Conservation (phyloP, 1,140 invertebrate species). For the Holotrichia oblita region DNA sequence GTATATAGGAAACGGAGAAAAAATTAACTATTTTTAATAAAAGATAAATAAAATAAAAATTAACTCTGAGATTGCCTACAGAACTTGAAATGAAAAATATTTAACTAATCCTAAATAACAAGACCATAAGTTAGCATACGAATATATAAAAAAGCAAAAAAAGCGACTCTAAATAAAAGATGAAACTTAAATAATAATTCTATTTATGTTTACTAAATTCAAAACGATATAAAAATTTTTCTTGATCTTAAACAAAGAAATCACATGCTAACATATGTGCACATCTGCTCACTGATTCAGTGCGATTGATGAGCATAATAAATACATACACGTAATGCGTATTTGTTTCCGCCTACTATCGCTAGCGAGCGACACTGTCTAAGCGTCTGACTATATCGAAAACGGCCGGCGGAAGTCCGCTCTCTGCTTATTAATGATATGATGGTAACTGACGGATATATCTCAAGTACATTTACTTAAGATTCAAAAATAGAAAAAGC, state of each 20-base stretch:
- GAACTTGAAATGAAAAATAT: constrained; percentile 1
- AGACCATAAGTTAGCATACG: not conserved
- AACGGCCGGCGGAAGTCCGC: too few species aligned
- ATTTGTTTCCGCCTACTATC: too few species aligned
- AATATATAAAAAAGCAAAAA: not conserved
- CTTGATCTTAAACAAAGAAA: constrained; percentile 9
- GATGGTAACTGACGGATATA: too few species aligned
- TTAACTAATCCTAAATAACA: not conserved
- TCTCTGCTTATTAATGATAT: too few species aligned
- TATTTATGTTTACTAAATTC: not conserved
- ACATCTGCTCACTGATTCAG: too few species aligned
- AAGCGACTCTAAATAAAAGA: not conserved
- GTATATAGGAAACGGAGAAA: not conserved
- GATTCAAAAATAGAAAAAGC: too few species aligned
- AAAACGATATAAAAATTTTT: not conserved
- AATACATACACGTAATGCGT: too few species aligned
- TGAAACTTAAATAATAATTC: not conserved
- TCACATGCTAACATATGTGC: not conserved
- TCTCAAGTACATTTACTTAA: too few species aligned
- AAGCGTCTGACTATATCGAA: too few species aligned
- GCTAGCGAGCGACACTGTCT: too few species aligned
- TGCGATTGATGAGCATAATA: too few species aligned
- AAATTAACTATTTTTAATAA: constrained; percentile 6
- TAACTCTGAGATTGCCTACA: constrained; percentile 1
- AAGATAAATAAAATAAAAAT: constrained; percentile 11